Base-by-base conservation (phyloP, 1,140 invertebrate species). In the Delia radicum region DNA sequence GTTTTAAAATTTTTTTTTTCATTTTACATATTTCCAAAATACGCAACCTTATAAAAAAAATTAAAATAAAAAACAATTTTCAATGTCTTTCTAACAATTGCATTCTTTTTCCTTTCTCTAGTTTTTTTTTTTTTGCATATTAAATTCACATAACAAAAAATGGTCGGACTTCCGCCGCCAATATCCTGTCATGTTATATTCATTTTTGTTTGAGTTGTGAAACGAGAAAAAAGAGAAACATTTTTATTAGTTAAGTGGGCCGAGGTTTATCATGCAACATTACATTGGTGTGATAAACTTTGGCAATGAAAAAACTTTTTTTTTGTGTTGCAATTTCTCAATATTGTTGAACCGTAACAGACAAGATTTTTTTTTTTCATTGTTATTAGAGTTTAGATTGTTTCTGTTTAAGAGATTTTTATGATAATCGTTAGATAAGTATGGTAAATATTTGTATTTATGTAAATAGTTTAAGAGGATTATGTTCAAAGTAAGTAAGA, bases 131-230 rank as follows among this genome's bases (percentile, higher is more conserved):
- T 5, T 73, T 74, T 76, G 72, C 55, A 73, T 76, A 75, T 76
- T 76, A 76, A 76, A 76, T 28, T 65, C 75, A 62, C 29, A 76
- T 76, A 76, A 76, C 18, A 67, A 76, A 76, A 73, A 76, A 69
- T 74, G 21, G 72, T 72, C 75, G 75, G 73, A 76, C 73, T 61
- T 76, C 75, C 75, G 75, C 75, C 72, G 72, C 75, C 75, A 76
- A 76, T 76, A 76, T 76, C 75, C 75, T 74, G 46, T 73, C 71
- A 26, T 72, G 74, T 33, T 26, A 31, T 15, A 27, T 48, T 13
- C 26, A 75, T 12, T 69, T 72, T 15, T 31, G 2, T 33, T 31
- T 5, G n/a, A 13, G 26, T 21, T 55, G 13, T 46, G 18, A 24
- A 37, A 37, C 42, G 61, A 31, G 31, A 63, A 62, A 63, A n/a